Percentiles rank a stretch among this genome's conserved stretches.
These are phyloP conservation scores for Notiomystis cincta DNA, from an alignment of 2,113 vertebrate genomes.

Conservation along the genomic window DNA sequence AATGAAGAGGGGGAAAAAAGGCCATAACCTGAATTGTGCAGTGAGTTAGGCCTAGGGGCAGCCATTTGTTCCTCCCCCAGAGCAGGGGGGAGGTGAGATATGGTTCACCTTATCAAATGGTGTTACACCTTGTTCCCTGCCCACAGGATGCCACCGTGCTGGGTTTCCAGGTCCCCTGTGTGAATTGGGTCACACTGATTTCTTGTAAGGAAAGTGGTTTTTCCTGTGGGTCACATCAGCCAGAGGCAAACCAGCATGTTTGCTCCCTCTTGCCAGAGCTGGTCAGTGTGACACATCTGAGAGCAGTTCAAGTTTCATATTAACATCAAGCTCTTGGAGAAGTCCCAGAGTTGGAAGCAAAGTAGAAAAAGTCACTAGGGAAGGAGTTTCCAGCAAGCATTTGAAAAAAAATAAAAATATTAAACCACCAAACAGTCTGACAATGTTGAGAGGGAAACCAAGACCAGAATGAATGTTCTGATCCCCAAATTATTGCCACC, in stretches of 20 bases:
- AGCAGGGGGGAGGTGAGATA: background rate
- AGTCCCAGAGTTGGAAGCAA: background rate
- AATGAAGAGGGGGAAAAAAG: background rate
- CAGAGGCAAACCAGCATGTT: background rate
- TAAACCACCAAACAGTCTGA: background rate
- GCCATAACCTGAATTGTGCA: background rate
- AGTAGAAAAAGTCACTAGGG: background rate
- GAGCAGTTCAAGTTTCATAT: background rate
- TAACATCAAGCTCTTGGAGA: background rate
- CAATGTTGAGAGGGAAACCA: background rate
- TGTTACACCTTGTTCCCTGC: background rate
- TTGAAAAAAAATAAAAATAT: background rate
- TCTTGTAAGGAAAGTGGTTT: background rate
- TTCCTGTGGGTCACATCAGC: background rate
- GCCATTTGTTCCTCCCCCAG: rapidly evolving
- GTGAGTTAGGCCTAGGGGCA: background rate
- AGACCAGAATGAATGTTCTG: background rate
- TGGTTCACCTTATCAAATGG: background rate
- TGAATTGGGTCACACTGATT: background rate
- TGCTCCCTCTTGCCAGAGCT: background rate
- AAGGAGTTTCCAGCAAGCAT: background rate
- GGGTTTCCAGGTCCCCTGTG: background rate
- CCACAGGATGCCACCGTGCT: background rate
- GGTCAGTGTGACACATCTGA: background rate
- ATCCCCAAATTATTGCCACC: background rate